Percentiles rank a stretch among this genome's conserved stretches.
Conservation (phyloP, 2,113 vertebrate genomes). For the Etheostoma cragini region DNA sequence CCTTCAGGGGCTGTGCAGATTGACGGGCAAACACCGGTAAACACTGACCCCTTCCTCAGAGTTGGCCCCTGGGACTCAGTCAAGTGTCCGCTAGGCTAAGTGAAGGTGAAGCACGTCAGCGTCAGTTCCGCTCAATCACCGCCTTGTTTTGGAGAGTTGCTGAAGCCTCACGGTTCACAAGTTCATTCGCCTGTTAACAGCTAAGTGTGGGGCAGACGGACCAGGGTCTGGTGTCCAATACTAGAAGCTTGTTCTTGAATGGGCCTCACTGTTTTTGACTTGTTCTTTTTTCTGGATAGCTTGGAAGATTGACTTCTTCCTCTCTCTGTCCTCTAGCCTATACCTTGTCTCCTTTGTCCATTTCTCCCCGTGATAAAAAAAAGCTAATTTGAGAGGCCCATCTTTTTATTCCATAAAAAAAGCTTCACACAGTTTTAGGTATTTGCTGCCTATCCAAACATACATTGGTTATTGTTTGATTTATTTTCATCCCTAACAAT, state of each 20-base stretch:
- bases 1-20: slow-evolving; percentile 61
- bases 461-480: neutral
- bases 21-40: slow-evolving; percentile 75
- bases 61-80: slow-evolving; percentile 67
- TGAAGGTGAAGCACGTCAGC: slow-evolving; percentile 79
- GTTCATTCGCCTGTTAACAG: slow-evolving; percentile 60
- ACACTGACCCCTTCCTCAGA: slow-evolving; percentile 71
- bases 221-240: neutral
- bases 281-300: neutral
- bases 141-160: slow-evolving; percentile 59
- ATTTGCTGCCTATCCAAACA: neutral
- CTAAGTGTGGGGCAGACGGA: neutral
- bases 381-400: neutral
- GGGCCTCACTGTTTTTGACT: neutral
- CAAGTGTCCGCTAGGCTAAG: slow-evolving; percentile 80
- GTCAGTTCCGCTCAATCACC: slow-evolving; percentile 73
- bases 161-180: slow-evolving; percentile 55
- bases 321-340: neutral
- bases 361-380: neutral
- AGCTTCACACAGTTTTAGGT: neutral
- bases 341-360: neutral
- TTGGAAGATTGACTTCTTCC: neutral
- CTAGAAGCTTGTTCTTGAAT: neutral
- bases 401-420: too few species aligned
- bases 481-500: neutral